Percentiles rank a stretch among this genome's conserved stretches.
phyloP scores from a whole-genome alignment of 2,797 vertebrate species.

The Crenuchus spilurus region DNA sequence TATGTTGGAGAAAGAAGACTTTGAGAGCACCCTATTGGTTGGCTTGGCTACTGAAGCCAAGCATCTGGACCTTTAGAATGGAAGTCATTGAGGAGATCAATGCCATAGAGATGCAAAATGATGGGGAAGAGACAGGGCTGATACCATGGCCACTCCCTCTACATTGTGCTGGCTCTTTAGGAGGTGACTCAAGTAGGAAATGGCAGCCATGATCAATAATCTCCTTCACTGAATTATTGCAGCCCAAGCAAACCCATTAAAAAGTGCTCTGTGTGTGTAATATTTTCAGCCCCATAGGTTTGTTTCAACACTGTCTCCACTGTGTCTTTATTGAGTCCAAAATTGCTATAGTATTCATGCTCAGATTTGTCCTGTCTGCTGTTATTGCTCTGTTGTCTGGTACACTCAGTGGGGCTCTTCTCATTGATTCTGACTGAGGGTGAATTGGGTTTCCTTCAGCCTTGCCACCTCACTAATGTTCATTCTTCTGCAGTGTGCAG shows the following conservation, averaged over 20 bases:
- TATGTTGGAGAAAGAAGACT: not conserved
- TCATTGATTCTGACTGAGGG: slow-evolving; percentile 28
- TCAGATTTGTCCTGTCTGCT: slow-evolving; percentile 50
- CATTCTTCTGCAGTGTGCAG: not conserved
- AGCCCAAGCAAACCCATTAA: slow-evolving; percentile 61
- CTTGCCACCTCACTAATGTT: slow-evolving; percentile 4
- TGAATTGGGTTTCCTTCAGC: slow-evolving; percentile 40
- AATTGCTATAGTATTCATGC: slow-evolving; percentile 46
- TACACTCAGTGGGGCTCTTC: slow-evolving; percentile 18
- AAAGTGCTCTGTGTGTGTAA: slow-evolving; percentile 63
- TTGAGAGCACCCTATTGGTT: slow-evolving; percentile 4
- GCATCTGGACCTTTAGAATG: slow-evolving; percentile 11
- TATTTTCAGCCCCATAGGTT: slow-evolving; percentile 56
- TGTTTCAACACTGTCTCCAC: slow-evolving; percentile 43
- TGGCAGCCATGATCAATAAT: slow-evolving; percentile 72
- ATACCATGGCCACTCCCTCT: slow-evolving; percentile 44
- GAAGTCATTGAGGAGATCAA: slow-evolving; percentile 31
- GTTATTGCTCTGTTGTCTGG: slow-evolving; percentile 46
- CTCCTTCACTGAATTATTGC: slow-evolving; percentile 65
- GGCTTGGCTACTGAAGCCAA: slow-evolving; percentile 7
- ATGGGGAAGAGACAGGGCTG: slow-evolving; percentile 35
- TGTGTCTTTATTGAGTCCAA: slow-evolving; percentile 60
- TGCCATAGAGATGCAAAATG: slow-evolving; percentile 40
- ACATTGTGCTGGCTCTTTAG: slow-evolving; percentile 52
- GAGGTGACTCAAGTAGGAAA: slow-evolving; percentile 65